Conservation (phyloP, 92 coral and sea anemone genomes). For the Palythoa grandiflora region DNA sequence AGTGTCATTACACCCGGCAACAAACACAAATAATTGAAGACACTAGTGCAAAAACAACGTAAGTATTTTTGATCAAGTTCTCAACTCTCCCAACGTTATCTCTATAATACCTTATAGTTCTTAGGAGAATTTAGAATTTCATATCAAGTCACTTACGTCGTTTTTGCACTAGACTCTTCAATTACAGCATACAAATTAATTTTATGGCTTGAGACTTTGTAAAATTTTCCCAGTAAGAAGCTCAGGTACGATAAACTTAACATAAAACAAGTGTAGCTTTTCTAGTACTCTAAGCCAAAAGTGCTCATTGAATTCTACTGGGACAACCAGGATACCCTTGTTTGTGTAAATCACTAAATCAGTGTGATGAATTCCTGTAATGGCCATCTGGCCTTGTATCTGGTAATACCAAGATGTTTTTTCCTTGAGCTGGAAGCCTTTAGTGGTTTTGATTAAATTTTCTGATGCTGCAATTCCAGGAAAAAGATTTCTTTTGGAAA, state of each 20-base stretch:
- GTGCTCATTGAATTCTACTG: slow-evolving; percentile 59
- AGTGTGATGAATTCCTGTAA: slow-evolving; percentile 44
- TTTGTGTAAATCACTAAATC: slow-evolving; percentile 67
- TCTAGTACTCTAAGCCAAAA: slow-evolving; percentile 54
- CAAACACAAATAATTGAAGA: neutral
- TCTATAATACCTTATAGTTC: neutral
- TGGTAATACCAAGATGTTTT: slow-evolving; percentile 60
- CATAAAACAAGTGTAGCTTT: slow-evolving; percentile 63
- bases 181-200: neutral
- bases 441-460: slow-evolving; percentile 41
- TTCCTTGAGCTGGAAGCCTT: slow-evolving; percentile 47
- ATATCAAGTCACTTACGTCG: too few relatives aligned
- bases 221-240: slow-evolving; percentile 55
- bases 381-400: slow-evolving; percentile 57
- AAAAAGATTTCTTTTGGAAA: slow-evolving; percentile 52
- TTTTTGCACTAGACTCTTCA: too few relatives aligned
- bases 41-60: too few relatives aligned
- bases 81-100: too few relatives aligned
- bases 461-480: slow-evolving; percentile 52
- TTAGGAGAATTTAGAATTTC: too few relatives aligned
- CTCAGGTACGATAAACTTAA: slow-evolving; percentile 48
- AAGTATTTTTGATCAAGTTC: too few relatives aligned
- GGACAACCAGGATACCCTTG: slow-evolving; percentile 64
- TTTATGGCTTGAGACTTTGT: slow-evolving; percentile 47
- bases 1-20: too few relatives aligned